Conservation (phyloP, 1,140 invertebrate genomes). For the Cryptotermes secundus region DNA sequence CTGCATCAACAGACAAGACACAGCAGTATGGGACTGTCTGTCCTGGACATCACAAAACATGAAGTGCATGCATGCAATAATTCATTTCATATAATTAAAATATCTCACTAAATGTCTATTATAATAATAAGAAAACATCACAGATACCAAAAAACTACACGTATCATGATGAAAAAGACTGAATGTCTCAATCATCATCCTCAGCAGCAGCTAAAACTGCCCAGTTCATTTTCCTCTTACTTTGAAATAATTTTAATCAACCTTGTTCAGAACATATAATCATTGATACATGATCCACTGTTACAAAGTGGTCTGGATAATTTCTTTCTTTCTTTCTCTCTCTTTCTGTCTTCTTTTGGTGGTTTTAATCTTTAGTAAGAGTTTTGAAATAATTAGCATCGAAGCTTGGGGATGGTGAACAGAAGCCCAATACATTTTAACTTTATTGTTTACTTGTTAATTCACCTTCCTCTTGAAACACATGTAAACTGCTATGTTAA, state of each 20-base stretch:
- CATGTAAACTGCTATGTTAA: conserved; percentile 4
- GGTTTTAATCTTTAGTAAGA: background rate
- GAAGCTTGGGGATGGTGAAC: background rate
- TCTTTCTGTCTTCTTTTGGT: background rate
- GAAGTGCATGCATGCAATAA: conserved; percentile 15
- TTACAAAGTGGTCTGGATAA: background rate
- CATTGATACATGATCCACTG: background rate
- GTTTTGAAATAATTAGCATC: background rate
- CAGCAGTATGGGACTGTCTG: background rate
- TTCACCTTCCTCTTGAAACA: background rate
- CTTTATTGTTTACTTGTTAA: background rate
- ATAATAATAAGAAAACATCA: conserved; percentile 19
- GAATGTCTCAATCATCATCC: background rate
- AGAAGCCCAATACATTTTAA: background rate
- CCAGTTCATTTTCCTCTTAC: background rate
- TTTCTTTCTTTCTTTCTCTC: too few species aligned
- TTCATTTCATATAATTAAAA: conserved; percentile 13
- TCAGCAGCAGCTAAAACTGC: background rate
- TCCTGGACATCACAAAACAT: background rate
- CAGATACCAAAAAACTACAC: conserved; percentile 18
- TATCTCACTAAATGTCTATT: conserved; percentile 18
- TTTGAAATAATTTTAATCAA: background rate
- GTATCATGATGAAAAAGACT: background rate
- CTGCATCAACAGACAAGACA: background rate
- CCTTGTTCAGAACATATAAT: background rate